A percentile compares a stretch with the other conserved stretches of the same genome.
Evolutionary conservation across 2,113 vertebrate genomes (phyloP).

Genomic region (Spermophilus dauricus): DNA sequence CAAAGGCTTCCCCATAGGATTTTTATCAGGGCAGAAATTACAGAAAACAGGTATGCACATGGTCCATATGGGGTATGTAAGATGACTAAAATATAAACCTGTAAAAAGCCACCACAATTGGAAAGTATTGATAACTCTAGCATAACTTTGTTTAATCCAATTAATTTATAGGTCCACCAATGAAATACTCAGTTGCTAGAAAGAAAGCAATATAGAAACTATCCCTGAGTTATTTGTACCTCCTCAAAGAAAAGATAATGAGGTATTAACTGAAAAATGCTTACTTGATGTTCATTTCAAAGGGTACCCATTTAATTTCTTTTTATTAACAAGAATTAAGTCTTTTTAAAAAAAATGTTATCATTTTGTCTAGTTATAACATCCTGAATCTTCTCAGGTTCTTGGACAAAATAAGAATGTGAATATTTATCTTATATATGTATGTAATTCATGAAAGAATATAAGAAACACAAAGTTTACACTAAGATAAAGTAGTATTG

Average conservation of each 20-base stretch:
- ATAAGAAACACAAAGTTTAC: background rate
- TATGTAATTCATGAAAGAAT: background rate
- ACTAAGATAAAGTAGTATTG: background rate
- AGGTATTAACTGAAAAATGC: background rate
- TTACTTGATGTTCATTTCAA: background rate
- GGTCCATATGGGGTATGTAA: background rate
- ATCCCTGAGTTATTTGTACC: background rate
- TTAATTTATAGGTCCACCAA: background rate
- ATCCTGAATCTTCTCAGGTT: background rate
- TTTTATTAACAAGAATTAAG: background rate
- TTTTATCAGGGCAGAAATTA: background rate
- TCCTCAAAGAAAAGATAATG: background rate
- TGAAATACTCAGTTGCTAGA: background rate
- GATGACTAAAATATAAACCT: background rate
- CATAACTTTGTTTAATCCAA: background rate
- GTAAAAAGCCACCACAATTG: background rate
- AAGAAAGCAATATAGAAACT: background rate
- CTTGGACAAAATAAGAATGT: background rate
- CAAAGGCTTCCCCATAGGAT: background rate
- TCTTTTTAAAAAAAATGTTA: background rate
- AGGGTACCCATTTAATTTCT: background rate
- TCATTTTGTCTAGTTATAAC: background rate
- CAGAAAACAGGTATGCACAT: background rate
- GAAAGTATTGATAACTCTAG: background rate
- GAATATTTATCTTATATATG: background rate